A percentile compares a stretch with the other conserved stretches of the same genome.
Conservation (phyloP, 2,113 vertebrate genomes). For the Pluvianellus socialis region DNA sequence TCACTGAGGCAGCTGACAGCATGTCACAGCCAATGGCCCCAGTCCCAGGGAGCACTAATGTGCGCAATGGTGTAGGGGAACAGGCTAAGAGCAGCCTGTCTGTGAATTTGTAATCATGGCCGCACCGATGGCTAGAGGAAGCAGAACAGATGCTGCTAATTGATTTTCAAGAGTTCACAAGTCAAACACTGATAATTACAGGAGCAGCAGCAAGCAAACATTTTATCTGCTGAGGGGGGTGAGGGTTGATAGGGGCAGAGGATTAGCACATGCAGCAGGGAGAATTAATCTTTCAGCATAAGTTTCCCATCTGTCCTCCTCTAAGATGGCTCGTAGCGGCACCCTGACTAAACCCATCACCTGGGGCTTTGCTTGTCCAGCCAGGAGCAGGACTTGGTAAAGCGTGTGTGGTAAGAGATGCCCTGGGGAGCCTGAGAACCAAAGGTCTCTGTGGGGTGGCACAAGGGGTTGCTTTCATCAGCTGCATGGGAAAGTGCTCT, state of each 20-base stretch:
- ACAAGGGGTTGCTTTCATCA: neutral
- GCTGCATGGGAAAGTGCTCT: neutral
- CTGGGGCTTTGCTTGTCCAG: neutral
- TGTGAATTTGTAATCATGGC: neutral
- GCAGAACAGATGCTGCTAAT: constrained; percentile 28
- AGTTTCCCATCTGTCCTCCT: neutral
- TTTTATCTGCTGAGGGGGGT: neutral
- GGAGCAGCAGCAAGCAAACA: constrained; percentile 2
- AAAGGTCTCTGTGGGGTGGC: neutral
- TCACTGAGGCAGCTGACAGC: neutral
- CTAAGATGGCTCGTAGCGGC: neutral
- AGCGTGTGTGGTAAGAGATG: neutral
- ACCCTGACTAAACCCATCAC: neutral
- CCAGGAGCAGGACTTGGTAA: neutral
- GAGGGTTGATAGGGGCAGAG: neutral
- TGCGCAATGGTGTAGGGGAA: neutral
- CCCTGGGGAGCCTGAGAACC: neutral
- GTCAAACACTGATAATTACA: constrained; percentile 6
- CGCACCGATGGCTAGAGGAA: neutral
- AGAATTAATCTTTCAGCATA: neutral
- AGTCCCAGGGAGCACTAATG: neutral
- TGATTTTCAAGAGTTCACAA: constrained; percentile 30
- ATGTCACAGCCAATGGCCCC: neutral
- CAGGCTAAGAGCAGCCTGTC: neutral
- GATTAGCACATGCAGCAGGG: neutral